phyloP scores from a whole-genome alignment of 2,797 vertebrate genomes.

The Cephalopachus bancanus region DNA sequence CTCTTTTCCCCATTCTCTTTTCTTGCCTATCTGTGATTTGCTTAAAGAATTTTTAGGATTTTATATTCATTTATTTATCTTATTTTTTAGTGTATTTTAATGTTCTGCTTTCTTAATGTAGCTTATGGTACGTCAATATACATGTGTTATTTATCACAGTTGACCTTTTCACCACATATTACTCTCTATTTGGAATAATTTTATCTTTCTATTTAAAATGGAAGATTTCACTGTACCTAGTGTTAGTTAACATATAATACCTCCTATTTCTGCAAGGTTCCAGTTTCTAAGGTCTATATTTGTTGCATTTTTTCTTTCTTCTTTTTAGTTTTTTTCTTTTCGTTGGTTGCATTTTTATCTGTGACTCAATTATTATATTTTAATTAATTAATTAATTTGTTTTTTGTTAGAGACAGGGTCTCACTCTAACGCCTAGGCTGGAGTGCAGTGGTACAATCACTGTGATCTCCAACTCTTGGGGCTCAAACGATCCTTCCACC shows the following conservation, averaged over 20 bases:
- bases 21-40: not conserved
- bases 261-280: not conserved
- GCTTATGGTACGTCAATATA: not conserved
- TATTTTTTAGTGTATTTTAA: not conserved
- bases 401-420: not conserved
- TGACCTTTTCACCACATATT: not conserved
- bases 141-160: not conserved
- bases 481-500: not conserved
- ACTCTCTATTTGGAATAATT: conserved; percentile 9
- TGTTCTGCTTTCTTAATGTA: not conserved
- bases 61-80: not conserved
- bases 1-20: not conserved
- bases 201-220: conserved; percentile 57
- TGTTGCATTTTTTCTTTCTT: not conserved
- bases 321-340: too few species aligned
- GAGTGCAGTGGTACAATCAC: not conserved
- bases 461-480: not conserved
- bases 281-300: not conserved
- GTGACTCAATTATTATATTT: not conserved
- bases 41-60: not conserved
- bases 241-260: not conserved
- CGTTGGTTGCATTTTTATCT: not conserved
- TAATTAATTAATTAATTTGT: not conserved
- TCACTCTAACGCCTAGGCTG: not conserved
- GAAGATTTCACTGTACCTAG: not conserved